Percentiles rank a stretch among this genome's conserved stretches.
Conservation (phyloP, 2,888 invertebrate genomes). For the Rhynchonema sp. region DNA sequence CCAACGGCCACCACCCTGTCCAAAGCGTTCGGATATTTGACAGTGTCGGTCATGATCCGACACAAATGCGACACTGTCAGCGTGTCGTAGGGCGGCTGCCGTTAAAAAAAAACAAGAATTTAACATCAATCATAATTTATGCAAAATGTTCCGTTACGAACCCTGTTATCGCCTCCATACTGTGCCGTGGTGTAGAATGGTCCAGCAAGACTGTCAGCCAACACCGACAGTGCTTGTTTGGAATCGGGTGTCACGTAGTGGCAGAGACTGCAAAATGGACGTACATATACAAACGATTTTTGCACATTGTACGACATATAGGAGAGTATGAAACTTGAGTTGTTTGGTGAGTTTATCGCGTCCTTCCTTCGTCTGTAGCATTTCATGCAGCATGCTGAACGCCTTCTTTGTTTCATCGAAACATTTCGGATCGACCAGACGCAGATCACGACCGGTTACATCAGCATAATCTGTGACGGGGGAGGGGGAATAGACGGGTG, state of each 20-base stretch:
- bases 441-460: not conserved
- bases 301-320: too few species aligned
- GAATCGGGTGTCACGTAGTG: constrained; percentile 3
- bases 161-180: not conserved
- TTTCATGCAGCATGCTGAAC: not conserved
- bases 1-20: not conserved
- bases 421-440: not conserved
- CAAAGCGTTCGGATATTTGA: not conserved
- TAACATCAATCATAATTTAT: not conserved
- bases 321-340: too few species aligned
- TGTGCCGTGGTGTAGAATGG: not conserved
- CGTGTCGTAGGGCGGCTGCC: not conserved
- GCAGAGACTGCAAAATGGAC: not conserved
- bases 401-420: not conserved
- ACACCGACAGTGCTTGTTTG: not conserved
- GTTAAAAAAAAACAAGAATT: too few species aligned
- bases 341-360: not conserved
- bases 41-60: not conserved
- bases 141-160: not conserved
- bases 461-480: not conserved
- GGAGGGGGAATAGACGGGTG: not conserved
- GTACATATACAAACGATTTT: too few species aligned
- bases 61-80: not conserved
- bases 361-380: not conserved
- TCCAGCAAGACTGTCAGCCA: not conserved